phyloP scores from a whole-genome alignment of 2,888 invertebrate genomes.

The Teleiodes luculella region DNA sequence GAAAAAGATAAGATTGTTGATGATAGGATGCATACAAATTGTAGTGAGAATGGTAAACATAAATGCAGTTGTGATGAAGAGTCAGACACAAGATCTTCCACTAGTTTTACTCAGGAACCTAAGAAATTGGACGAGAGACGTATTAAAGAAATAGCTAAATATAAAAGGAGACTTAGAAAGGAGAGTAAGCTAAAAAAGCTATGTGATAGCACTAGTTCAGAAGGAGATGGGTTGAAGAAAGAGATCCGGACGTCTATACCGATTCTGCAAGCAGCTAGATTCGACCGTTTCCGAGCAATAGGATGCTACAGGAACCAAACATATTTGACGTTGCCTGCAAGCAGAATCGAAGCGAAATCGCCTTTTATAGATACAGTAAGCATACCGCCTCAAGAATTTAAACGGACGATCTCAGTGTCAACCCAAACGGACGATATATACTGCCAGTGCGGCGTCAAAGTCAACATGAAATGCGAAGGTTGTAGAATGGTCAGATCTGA shows the following conservation, averaged over 20 bases:
- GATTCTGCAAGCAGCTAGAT: conserved; percentile 69
- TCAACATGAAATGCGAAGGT: conserved; percentile 46
- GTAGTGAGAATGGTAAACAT: conserved; percentile 87
- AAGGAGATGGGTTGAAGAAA: conserved; percentile 52
- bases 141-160: conserved; percentile 71
- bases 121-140: conserved; percentile 62
- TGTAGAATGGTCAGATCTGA: conserved; percentile 66
- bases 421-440: conserved; percentile 66
- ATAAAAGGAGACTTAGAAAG: conserved; percentile 64
- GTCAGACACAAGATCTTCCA: conserved; percentile 66
- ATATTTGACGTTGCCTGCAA: conserved; percentile 64
- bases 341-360: conserved; percentile 58
- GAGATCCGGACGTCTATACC: conserved; percentile 70
- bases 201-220: conserved; percentile 67
- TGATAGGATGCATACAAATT: conserved; percentile 84
- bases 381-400: conserved; percentile 49
- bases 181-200: conserved; percentile 64
- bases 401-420: conserved; percentile 53
- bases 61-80: conserved; percentile 87
- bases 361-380: conserved; percentile 54
- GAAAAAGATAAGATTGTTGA: conserved; percentile 67
- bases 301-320: conserved; percentile 71
- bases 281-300: conserved; percentile 67
- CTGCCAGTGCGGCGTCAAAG: conserved; percentile 54
- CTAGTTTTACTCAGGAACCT: conserved; percentile 38